Percentiles rank a stretch among this genome's conserved stretches.
These are phyloP conservation scores for Eulithis prunata DNA, from an alignment of 2,888 invertebrate species.

Conservation along the genomic window DNA sequence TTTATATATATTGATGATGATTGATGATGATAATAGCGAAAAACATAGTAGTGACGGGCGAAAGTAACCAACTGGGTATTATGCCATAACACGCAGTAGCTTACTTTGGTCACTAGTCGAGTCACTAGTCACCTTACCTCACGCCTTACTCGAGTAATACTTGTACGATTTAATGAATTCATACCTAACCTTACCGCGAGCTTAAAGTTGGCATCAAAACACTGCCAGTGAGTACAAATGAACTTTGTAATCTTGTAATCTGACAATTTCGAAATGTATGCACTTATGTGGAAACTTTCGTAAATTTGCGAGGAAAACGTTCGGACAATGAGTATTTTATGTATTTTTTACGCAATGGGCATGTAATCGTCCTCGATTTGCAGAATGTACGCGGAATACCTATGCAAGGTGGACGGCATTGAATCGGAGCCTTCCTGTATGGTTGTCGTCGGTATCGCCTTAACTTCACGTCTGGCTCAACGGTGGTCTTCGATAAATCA, in stretches of 20 bases:
- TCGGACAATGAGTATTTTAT: constrained; percentile 17
- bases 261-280: constrained; percentile 13
- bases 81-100: too few relatives aligned
- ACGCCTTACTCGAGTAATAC: too few relatives aligned
- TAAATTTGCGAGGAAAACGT: constrained; percentile 16
- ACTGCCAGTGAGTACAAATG: background rate
- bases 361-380: constrained; percentile 48
- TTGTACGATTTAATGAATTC: too few relatives aligned
- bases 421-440: constrained; percentile 58
- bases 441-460: constrained; percentile 37
- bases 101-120: too few relatives aligned
- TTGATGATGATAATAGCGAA: too few relatives aligned
- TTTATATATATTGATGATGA: too few relatives aligned
- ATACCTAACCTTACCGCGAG: background rate
- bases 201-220: background rate
- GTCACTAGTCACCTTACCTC: too few relatives aligned
- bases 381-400: constrained; percentile 48
- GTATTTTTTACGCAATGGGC: constrained; percentile 27
- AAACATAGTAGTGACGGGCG: too few relatives aligned
- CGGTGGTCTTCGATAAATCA: constrained; percentile 46
- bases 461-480: constrained; percentile 44
- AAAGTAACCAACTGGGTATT: too few relatives aligned
- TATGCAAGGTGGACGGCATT: constrained; percentile 62
- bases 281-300: constrained; percentile 6
- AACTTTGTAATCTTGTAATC: background rate